Evolutionary conservation across 2,888 invertebrate species (phyloP).

Genomic region (Crematogaster levior): DNA sequence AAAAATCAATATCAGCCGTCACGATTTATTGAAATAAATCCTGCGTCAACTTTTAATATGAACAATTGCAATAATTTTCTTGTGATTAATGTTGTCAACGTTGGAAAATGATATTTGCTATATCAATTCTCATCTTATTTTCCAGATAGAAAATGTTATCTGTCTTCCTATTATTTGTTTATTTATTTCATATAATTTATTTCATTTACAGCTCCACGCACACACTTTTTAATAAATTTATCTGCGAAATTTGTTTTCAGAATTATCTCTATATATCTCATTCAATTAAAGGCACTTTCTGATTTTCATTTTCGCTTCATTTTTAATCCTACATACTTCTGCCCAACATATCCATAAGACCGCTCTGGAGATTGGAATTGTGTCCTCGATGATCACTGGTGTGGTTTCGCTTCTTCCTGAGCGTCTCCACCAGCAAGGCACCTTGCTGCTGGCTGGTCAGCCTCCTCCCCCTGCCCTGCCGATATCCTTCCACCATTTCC

Average conservation of each 20-base stretch:
- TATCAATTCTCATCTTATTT: not conserved
- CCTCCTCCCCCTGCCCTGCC: conserved; percentile 85
- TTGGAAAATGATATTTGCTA: not conserved
- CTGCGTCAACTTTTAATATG: not conserved
- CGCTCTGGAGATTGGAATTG: conserved; percentile 89
- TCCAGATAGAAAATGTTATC: not conserved
- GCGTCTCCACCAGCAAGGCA: conserved; percentile 90
- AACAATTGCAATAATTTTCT: not conserved
- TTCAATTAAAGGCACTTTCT: not conserved
- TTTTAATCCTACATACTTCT: conserved; percentile 88
- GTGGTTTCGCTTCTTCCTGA: conserved; percentile 88
- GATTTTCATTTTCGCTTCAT: not conserved
- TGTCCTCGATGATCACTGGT: conserved; percentile 86
- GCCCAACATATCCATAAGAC: conserved; percentile 93
- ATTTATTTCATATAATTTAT: not conserved
- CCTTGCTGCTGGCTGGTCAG: conserved; percentile 91
- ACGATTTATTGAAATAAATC: not conserved
- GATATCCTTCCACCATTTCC: conserved; percentile 47
- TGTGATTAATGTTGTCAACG: not conserved
- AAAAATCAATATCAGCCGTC: not conserved
- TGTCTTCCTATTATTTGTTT: not conserved
- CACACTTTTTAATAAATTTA: not conserved
- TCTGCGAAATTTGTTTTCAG: not conserved
- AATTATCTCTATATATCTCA: not conserved
- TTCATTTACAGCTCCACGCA: not conserved